Evolutionary conservation across 2,888 invertebrate genomes (phyloP), one percentile per base, ranked within the genome.

Genomic region (Lomographa bimaculata): DNA sequence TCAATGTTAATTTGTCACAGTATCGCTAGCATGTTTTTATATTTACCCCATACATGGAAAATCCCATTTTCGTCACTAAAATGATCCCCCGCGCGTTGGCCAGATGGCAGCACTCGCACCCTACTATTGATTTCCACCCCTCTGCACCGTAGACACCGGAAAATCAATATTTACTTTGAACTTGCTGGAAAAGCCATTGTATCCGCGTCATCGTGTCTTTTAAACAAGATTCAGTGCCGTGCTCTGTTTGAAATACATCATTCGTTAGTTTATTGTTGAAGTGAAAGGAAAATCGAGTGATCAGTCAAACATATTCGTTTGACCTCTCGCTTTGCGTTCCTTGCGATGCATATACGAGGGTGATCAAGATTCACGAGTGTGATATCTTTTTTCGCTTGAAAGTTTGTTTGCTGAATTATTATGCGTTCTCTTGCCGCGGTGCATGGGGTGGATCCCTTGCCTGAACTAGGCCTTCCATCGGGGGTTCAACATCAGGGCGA

Each of bases 341-440:
- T 50, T 62, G 70, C 71, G 67, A 84, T 86, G 85, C 53, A 65
- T 68, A 57, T 58, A 52, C 50, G 46, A 39, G 63, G 69, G 71
- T 85, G 73, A 82, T 72, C 78, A 78, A 69, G 62, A 85, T 85
- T 82, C 57, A 63, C 69, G 55, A 46, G 57, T 62, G 54, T 52
- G 78, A 70, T 65, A 64, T 63, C 64, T 65, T 68, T 63, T 81
- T 79, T 79, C 71, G 86, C 86, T 89, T 89, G 62, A 73, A 64
- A 60, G 78, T 87, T 85, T 77, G 54, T 86, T 89, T 87, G 86
- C 86, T 64, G 60, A 67, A 67, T 78, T 87, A 86, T 83, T 86
- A 87, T 89, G 87, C 87, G 87, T 74, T 82, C 87, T 54, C 77
- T 89, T 67, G 70, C 81, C 55, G 79, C 82, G 43, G 61, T 83